These are phyloP conservation scores for Xestia c-nigrum DNA, from an alignment of 2,888 invertebrate genomes.

Conservation along the genomic window DNA sequence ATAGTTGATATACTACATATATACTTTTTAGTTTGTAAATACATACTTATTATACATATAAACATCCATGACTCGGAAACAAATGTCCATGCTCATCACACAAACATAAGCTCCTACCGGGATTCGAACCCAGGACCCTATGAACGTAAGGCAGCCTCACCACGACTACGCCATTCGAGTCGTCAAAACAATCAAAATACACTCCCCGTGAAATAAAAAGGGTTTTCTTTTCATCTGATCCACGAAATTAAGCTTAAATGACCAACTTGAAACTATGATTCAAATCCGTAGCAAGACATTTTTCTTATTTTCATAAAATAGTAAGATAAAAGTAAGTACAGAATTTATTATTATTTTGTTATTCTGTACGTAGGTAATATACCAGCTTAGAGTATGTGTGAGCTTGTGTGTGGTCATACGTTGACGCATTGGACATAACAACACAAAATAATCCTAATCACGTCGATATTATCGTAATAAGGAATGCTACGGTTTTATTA, in stretches of 20 bases:
- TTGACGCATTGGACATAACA: slow-evolving; percentile 35
- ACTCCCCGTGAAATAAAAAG: not conserved
- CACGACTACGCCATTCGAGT: too few relatives aligned
- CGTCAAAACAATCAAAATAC: not conserved
- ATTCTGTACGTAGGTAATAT: not conserved
- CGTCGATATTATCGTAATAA: slow-evolving; percentile 18
- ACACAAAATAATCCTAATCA: slow-evolving; percentile 27
- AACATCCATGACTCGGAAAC: too few relatives aligned
- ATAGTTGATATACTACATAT: too few relatives aligned
- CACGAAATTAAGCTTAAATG: not conserved
- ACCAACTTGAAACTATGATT: not conserved
- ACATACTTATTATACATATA: too few relatives aligned
- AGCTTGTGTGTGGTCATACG: slow-evolving; percentile 24
- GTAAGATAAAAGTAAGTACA: not conserved
- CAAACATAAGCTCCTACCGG: too few relatives aligned
- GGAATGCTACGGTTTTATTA: slow-evolving; percentile 22
- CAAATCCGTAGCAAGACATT: not conserved
- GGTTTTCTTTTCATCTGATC: not conserved
- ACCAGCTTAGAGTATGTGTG: not conserved
- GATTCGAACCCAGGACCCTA: too few relatives aligned
- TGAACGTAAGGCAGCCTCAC: too few relatives aligned
- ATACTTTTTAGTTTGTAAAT: too few relatives aligned
- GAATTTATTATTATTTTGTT: too few relatives aligned
- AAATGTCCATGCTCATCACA: too few relatives aligned
- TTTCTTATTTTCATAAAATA: too few relatives aligned